phyloP scores from a whole-genome alignment of 2,113 vertebrate species.

The Corynorhinus townsendii region DNA sequence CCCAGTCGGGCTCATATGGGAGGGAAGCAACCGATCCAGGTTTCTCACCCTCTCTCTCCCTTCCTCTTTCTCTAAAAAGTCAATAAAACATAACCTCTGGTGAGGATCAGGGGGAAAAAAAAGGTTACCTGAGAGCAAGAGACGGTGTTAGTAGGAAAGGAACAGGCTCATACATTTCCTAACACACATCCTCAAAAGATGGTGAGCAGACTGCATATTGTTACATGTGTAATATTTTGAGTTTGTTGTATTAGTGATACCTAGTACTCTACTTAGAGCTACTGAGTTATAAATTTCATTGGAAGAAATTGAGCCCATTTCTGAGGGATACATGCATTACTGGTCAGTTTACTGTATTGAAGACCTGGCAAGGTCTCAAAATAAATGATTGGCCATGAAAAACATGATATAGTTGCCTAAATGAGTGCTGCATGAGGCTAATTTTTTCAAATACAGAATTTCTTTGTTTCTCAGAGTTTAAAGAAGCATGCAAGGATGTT shows the following conservation, averaged over 20 bases:
- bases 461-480: not conserved
- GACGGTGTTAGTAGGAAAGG: rapidly evolving
- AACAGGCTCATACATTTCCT: not conserved
- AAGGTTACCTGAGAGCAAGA: not conserved
- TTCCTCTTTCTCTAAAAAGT: not conserved
- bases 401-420: not conserved
- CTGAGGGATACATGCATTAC: not conserved
- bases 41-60: not conserved
- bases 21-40: not conserved
- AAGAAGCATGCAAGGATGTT: not conserved
- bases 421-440: not conserved
- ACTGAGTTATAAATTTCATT: not conserved
- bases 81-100: not conserved
- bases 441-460: not conserved
- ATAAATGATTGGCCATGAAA: not conserved
- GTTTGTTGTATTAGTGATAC: not conserved
- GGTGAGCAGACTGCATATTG: not conserved
- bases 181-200: not conserved
- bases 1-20: not conserved
- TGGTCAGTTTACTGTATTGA: not conserved
- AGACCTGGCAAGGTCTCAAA: not conserved
- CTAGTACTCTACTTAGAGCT: not conserved
- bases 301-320: not conserved
- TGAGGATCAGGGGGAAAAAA: not conserved
- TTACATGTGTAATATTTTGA: not conserved